Evolutionary conservation across 1,140 invertebrate species (phyloP).

Genomic region (Armadillidium nasatum): DNA sequence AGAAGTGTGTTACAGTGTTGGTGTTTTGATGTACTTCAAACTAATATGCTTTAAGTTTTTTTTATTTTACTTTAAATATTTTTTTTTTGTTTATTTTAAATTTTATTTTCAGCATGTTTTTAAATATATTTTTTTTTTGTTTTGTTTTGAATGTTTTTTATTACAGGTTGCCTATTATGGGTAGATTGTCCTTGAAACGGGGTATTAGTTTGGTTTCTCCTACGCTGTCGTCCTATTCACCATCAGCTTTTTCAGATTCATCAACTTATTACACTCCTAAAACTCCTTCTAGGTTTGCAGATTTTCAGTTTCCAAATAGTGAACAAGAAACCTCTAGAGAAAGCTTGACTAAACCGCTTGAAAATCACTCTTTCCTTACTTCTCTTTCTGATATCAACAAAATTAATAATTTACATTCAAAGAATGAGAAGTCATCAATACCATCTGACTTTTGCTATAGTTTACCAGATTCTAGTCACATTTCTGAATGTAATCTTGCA

Average conservation of each 20-base stretch:
- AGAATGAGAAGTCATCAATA: too few relatives aligned
- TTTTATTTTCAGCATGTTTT: constrained; percentile 5
- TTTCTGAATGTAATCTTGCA: too few relatives aligned
- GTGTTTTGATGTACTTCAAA: too few relatives aligned
- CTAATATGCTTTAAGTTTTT: neutral
- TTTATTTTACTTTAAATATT: neutral
- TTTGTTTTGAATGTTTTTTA: neutral
- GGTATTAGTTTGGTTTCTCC: neutral
- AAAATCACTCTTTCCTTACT: too few relatives aligned
- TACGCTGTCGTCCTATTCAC: neutral
- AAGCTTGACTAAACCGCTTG: too few relatives aligned
- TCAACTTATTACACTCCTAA: neutral
- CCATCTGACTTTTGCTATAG: too few relatives aligned
- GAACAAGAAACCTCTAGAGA: too few relatives aligned
- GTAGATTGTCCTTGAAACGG: neutral
- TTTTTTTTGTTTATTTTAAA: constrained; percentile 5
- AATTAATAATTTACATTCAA: too few relatives aligned
- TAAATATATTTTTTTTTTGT: neutral
- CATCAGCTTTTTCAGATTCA: neutral
- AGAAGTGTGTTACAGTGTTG: too few relatives aligned
- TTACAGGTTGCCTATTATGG: neutral
- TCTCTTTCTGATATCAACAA: too few relatives aligned
- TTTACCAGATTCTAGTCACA: too few relatives aligned
- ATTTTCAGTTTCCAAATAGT: too few relatives aligned
- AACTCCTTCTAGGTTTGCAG: neutral